These are phyloP conservation scores for Drosophila azteca DNA, from an alignment of 1,140 invertebrate genomes.

Conservation along the genomic window DNA sequence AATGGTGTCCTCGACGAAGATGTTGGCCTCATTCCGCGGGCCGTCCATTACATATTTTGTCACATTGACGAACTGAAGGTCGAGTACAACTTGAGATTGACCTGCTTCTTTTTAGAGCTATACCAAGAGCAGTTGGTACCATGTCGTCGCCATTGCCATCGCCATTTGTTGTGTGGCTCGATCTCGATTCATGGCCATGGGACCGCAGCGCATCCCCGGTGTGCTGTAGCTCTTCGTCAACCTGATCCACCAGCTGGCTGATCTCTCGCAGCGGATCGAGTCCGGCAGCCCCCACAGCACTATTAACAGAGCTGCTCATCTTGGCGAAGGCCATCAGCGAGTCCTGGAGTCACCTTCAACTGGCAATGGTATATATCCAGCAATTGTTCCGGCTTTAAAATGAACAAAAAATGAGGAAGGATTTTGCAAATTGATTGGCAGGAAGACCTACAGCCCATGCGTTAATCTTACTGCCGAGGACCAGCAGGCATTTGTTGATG, in stretches of 20 bases:
- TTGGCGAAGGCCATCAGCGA: too few relatives aligned
- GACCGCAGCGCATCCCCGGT: slow-evolving; percentile 48
- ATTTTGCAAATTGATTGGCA: too few relatives aligned
- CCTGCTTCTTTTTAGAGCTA: slow-evolving; percentile 90
- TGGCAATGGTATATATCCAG: slow-evolving; percentile 93
- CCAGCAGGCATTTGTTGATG: slow-evolving; percentile 95
- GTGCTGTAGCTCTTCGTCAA: slow-evolving; percentile 85
- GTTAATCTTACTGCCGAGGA: slow-evolving; percentile 96
- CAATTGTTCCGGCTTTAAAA: slow-evolving; percentile 83
- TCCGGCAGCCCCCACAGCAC: too few relatives aligned
- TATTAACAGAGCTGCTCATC: too few relatives aligned
- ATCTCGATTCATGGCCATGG: background rate
- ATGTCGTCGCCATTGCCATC: slow-evolving; percentile 1
- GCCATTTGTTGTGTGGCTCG: slow-evolving; percentile 19
- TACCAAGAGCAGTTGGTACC: slow-evolving; percentile 87
- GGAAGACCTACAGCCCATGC: slow-evolving; percentile 86
- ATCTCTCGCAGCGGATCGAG: slow-evolving; percentile 85
- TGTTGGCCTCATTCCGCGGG: too few relatives aligned
- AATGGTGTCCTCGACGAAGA: too few relatives aligned
- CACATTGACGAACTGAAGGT: slow-evolving; percentile 86
- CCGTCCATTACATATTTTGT: slow-evolving; percentile 83
- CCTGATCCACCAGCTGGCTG: slow-evolving; percentile 26
- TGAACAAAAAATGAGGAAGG: background rate
- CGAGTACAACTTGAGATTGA: slow-evolving; percentile 89
- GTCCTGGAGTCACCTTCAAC: slow-evolving; percentile 96